Evolutionary conservation across 2,797 vertebrate genomes (phyloP).

Genomic region (Tenualosa thibaudeaui): DNA sequence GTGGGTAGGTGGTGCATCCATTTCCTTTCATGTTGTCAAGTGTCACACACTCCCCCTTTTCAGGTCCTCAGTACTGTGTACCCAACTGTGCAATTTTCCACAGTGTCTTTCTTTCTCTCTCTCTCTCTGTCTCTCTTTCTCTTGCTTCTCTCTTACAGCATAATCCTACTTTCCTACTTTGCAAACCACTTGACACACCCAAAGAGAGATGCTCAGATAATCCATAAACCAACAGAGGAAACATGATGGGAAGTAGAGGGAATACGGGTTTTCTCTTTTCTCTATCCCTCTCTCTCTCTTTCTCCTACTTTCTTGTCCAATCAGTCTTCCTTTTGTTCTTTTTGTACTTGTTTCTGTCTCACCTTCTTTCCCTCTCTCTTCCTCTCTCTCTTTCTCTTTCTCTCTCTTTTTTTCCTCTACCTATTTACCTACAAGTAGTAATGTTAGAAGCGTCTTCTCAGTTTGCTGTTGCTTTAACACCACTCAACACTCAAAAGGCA

Average conservation of each 20-base stretch:
- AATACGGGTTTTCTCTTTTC: neutral
- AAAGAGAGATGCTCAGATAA: neutral
- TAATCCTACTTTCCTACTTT: neutral
- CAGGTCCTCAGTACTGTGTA: neutral
- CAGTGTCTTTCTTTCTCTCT: neutral
- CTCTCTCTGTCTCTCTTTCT: neutral
- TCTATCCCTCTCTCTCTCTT: neutral
- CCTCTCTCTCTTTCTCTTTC: neutral
- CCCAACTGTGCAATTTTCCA: conserved; percentile 21
- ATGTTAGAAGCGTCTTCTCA: neutral
- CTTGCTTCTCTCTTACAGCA: neutral
- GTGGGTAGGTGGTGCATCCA: neutral
- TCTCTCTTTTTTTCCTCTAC: neutral
- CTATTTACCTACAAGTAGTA: neutral
- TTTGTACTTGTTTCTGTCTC: neutral
- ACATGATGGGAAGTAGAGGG: neutral
- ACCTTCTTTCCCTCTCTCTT: neutral
- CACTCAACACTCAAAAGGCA: neutral
- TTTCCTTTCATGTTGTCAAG: neutral
- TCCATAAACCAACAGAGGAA: neutral
- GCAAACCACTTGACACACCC: neutral
- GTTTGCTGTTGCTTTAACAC: neutral
- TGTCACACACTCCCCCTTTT: neutral
- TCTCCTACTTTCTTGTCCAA: neutral
- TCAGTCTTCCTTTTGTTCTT: neutral